phyloP scores from a whole-genome alignment of 2,797 vertebrate species.

The Echeneis naucrates region DNA sequence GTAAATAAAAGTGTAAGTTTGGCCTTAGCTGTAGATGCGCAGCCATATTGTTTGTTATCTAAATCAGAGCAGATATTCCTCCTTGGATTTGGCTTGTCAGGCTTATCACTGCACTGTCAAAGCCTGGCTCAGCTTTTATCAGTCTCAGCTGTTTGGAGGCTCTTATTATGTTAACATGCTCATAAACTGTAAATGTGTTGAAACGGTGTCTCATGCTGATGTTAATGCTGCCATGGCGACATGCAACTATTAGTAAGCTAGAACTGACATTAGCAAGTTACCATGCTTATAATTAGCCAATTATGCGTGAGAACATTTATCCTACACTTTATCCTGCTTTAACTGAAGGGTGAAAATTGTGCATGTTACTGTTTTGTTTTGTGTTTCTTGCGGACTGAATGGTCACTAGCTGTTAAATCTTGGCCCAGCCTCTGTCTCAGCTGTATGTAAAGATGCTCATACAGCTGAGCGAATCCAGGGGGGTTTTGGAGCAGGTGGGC shows the following conservation, averaged over 20 bases:
- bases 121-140: neutral
- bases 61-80: neutral
- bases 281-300: slow-evolving; percentile 32
- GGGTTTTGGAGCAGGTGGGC: slow-evolving; percentile 22
- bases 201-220: neutral
- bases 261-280: slow-evolving; percentile 10
- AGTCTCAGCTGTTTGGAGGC: neutral
- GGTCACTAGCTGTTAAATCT: neutral
- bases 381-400: neutral
- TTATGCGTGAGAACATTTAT: slow-evolving; percentile 14
- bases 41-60: neutral
- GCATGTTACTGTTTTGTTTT: neutral
- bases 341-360: slow-evolving; percentile 9
- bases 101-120: neutral
- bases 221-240: slow-evolving; percentile 5
- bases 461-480: neutral
- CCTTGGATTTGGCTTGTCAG: neutral
- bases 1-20: neutral
- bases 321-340: neutral
- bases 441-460: neutral
- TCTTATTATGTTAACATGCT: neutral
- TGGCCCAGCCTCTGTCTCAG: neutral
- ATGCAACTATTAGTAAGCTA: neutral
- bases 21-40: neutral
- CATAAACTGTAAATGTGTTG: slow-evolving; percentile 4